Conservation (phyloP, 2,888 invertebrate genomes). For the Conops quadrifasciatus region DNA sequence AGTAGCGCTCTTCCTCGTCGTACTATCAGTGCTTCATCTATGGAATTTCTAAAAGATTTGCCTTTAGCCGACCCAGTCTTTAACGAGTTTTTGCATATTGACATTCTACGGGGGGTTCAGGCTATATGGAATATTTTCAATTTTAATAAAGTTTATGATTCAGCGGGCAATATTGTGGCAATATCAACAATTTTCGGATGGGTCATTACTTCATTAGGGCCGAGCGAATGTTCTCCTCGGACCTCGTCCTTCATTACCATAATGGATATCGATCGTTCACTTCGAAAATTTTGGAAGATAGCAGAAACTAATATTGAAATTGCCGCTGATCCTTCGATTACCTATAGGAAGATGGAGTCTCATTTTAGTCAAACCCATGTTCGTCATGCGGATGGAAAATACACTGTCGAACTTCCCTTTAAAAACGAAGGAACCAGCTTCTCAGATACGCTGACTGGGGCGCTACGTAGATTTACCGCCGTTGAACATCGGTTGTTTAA, state of each 20-base stretch:
- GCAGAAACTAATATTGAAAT: not conserved
- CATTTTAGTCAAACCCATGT: not conserved
- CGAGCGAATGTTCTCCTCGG: constrained; percentile 23
- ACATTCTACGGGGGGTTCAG: constrained; percentile 20
- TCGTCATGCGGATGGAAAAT: not conserved
- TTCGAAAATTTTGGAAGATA: constrained; percentile 33
- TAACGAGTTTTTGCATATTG: constrained; percentile 17
- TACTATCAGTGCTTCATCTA: not conserved
- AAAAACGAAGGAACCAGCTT: not conserved
- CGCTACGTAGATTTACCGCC: constrained; percentile 31
- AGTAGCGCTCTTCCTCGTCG: constrained; percentile 16
- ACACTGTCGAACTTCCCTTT: not conserved
- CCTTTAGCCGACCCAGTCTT: constrained; percentile 31
- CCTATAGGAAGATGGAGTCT: constrained; percentile 27
- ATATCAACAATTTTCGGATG: constrained; percentile 34
- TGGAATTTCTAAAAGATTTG: not conserved
- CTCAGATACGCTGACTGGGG: constrained; percentile 6
- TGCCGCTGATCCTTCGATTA: not conserved
- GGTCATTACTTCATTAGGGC: constrained; percentile 25
- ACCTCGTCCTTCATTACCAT: constrained; percentile 17
- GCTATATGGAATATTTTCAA: constrained; percentile 25
- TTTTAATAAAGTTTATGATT: not conserved
- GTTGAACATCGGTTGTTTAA: no score
- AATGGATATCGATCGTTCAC: constrained; percentile 18
- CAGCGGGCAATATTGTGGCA: constrained; percentile 25